phyloP scores from a whole-genome alignment of 2,888 invertebrate species.

The Cryptus viduatorius region DNA sequence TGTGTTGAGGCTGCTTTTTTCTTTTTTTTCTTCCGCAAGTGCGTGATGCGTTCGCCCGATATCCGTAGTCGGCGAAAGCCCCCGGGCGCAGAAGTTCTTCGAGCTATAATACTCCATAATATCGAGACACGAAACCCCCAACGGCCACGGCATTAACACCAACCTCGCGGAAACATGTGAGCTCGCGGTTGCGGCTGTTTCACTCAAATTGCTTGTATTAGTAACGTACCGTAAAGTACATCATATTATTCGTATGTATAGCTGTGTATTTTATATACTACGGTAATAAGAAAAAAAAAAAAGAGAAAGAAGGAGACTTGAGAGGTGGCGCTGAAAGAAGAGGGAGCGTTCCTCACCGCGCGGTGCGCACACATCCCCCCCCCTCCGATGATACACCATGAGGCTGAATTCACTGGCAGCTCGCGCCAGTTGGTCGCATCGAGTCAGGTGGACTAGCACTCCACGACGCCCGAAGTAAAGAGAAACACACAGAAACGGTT shows the following conservation, averaged over 20 bases:
- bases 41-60: conserved; percentile 44
- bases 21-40: conserved; percentile 14
- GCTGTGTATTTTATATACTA: background rate
- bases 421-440: conserved; percentile 75
- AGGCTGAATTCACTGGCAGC: conserved; percentile 72
- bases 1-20: background rate
- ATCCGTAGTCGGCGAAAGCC: conserved; percentile 48
- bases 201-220: background rate
- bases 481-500: conserved; percentile 45
- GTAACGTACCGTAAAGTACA: background rate
- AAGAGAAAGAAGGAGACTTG: conserved; percentile 16
- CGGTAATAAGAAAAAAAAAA: conserved; percentile 13
- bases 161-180: conserved; percentile 20
- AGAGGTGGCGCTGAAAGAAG: conserved; percentile 49
- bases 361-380: background rate
- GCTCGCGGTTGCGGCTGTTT: background rate
- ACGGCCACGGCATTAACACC: conserved; percentile 20
- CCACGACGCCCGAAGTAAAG: conserved; percentile 29
- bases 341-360: conserved; percentile 59
- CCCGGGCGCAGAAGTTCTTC: background rate
- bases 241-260: background rate
- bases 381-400: conserved; percentile 64
- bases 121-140: background rate
- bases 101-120: background rate
- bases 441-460: conserved; percentile 72